Conservation (phyloP, 2,113 vertebrate genomes). For the Acrocephalus kingi region DNA sequence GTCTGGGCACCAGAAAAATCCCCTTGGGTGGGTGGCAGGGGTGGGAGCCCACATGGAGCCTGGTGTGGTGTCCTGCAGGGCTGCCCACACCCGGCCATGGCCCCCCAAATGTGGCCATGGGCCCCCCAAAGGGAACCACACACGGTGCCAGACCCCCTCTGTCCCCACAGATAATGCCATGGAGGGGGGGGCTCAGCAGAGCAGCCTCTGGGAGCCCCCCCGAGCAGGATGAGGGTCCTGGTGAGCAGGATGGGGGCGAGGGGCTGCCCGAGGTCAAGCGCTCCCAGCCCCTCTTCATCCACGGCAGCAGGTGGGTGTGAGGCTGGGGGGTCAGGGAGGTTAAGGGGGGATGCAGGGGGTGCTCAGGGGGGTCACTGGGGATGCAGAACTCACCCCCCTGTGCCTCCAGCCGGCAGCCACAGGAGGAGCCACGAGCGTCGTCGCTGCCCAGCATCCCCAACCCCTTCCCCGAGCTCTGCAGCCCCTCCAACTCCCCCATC, state of each 20-base stretch:
- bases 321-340: rapidly evolving
- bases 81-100: not conserved
- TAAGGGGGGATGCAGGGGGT: not conserved
- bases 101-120: not conserved
- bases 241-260: conserved; percentile 27
- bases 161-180: conserved; percentile 72
- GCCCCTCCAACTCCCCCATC: conserved; percentile 83
- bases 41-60: not conserved
- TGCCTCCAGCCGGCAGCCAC: conserved; percentile 7
- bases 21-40: not conserved
- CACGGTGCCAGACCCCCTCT: not conserved
- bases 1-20: not conserved
- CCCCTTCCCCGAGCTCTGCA: conserved; percentile 94
- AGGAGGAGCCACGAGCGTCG: conserved; percentile 68
- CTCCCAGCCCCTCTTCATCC: conserved; percentile 79
- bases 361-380: not conserved
- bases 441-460: conserved; percentile 90
- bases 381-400: not conserved
- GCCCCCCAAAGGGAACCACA: not conserved
- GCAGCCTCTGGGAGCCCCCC: conserved; percentile 57
- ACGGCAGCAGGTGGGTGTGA: conserved; percentile 65
- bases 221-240: conserved; percentile 28
- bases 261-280: conserved; percentile 67
- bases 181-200: conserved; percentile 72
- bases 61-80: rapidly evolving